Evolutionary conservation across 2,888 invertebrate species (phyloP).

Genomic region (Melinaea menophilus): DNA sequence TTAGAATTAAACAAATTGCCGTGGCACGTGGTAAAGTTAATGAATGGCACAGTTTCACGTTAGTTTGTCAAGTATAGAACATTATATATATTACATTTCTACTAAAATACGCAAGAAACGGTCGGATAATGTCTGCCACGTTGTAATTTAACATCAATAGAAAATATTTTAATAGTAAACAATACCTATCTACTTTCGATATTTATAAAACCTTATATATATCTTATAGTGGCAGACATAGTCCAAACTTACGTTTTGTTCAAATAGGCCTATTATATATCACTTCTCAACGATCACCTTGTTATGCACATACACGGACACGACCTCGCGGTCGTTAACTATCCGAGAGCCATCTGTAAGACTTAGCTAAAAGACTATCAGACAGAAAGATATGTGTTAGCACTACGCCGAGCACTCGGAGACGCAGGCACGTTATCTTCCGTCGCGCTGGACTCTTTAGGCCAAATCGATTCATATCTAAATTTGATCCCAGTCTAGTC

Average conservation of each 20-base stretch:
- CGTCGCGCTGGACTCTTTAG: constrained; percentile 47
- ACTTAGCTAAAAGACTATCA: constrained; percentile 45
- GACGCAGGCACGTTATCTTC: constrained; percentile 31
- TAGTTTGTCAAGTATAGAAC: constrained; percentile 70
- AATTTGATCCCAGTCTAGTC: constrained; percentile 72
- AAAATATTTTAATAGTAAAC: constrained; percentile 30
- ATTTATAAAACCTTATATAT: constrained; percentile 16
- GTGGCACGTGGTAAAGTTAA: constrained; percentile 75
- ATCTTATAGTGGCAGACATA: constrained; percentile 37
- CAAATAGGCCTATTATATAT: constrained; percentile 48
- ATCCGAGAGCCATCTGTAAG: constrained; percentile 43
- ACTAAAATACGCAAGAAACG: constrained; percentile 49
- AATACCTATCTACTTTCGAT: constrained; percentile 30
- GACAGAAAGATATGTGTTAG: constrained; percentile 64
- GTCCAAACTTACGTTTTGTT: constrained; percentile 39
- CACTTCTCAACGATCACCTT: constrained; percentile 44
- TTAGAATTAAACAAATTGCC: constrained; percentile 70
- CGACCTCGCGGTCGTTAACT: constrained; percentile 47
- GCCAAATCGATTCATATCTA: constrained; percentile 64
- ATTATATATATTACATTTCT: constrained; percentile 42
- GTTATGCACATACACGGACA: constrained; percentile 42
- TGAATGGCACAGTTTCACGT: constrained; percentile 78
- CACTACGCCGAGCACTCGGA: constrained; percentile 42
- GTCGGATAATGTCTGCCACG: constrained; percentile 49
- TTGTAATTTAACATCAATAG: constrained; percentile 28